Evolutionary conservation across 2,797 vertebrate genomes (phyloP).

Genomic region (Cephalopachus bancanus): DNA sequence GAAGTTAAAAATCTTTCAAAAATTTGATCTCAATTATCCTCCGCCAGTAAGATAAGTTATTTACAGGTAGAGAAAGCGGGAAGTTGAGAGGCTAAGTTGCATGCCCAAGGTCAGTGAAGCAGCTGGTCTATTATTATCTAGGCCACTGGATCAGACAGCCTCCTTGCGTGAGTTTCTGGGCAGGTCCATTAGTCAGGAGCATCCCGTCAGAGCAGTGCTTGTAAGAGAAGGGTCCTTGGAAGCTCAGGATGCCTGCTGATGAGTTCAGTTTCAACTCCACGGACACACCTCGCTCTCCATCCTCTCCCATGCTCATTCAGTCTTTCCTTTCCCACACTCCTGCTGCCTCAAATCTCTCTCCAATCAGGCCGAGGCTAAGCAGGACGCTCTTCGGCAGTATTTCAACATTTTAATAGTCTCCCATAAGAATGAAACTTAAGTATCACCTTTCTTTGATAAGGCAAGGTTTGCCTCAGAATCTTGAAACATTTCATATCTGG

Average conservation of each 20-base stretch:
- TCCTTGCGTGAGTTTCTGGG: background rate
- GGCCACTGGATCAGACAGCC: background rate
- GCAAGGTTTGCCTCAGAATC: background rate
- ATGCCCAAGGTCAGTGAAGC: background rate
- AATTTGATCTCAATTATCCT: slow-evolving; percentile 3
- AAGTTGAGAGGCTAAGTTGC: background rate
- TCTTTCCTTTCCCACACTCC: background rate
- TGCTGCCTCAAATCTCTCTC: background rate
- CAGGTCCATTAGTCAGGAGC: background rate
- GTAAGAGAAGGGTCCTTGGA: background rate
- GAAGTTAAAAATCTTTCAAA: slow-evolving; percentile 43
- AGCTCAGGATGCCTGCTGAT: background rate
- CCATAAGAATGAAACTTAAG: background rate
- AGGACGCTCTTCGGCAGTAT: background rate
- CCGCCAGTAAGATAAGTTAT: background rate
- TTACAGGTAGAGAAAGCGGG: slow-evolving; percentile 33
- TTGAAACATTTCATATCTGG: background rate
- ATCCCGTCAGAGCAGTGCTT: background rate
- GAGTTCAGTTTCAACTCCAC: background rate
- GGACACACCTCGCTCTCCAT: background rate
- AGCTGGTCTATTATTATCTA: background rate
- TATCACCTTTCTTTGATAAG: slow-evolving; percentile 13
- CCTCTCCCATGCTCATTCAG: rapidly evolving
- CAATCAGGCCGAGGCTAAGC: background rate
- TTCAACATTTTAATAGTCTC: background rate